phyloP scores from a whole-genome alignment of 2,113 vertebrate species.

The Clarias batrachus region DNA sequence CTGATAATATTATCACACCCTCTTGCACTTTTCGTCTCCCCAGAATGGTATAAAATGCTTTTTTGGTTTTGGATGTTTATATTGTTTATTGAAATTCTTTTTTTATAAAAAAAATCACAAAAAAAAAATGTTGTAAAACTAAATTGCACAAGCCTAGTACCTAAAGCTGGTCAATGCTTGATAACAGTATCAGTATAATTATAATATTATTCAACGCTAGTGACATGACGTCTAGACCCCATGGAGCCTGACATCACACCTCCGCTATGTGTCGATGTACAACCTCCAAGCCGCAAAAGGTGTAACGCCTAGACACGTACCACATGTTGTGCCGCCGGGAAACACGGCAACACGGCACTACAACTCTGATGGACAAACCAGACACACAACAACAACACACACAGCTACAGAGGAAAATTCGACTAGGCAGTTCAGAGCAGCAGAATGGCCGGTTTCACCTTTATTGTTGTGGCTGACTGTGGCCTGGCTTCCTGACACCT shows the following conservation, averaged over 20 bases:
- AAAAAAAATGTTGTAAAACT: neutral
- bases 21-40: neutral
- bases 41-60: neutral
- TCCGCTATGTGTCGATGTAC: slow-evolving; percentile 53
- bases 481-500: slow-evolving; percentile 55
- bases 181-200: neutral
- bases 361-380: slow-evolving; percentile 67
- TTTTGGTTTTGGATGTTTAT: neutral
- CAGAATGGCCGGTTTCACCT: slow-evolving; percentile 55
- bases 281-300: slow-evolving; percentile 18
- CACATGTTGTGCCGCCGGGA: slow-evolving; percentile 42
- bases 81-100: neutral
- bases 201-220: neutral
- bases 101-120: neutral
- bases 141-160: neutral
- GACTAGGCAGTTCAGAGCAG: slow-evolving; percentile 38
- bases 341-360: slow-evolving; percentile 49
- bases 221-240: slow-evolving; percentile 16
- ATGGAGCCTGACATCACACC: slow-evolving; percentile 59
- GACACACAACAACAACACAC: slow-evolving; percentile 52
- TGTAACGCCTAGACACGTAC: slow-evolving; percentile 54
- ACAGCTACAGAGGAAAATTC: slow-evolving; percentile 39
- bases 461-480: slow-evolving; percentile 59
- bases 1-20: neutral
- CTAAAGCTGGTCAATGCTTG: neutral